Base-by-base conservation (phyloP, 2,888 invertebrate genomes). In the Carabus problematicus region DNA sequence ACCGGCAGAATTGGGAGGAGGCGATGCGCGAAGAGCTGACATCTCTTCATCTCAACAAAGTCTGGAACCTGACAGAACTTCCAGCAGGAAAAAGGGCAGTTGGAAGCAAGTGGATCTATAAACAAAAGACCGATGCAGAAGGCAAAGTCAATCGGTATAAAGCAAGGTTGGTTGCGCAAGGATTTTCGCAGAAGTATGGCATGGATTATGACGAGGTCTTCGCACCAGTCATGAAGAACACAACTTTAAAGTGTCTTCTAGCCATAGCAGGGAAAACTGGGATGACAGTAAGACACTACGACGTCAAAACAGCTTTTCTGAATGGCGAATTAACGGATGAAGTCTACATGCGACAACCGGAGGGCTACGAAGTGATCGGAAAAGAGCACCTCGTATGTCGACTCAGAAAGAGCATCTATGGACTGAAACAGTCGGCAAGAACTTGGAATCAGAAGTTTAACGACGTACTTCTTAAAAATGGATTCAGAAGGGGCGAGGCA, bases 241-340 rank as follows among this genome's bases (percentile, higher is more conserved):
- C 71, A 41, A 71, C 73, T 7, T 71, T 76, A n/a, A 63, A 74
- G 56, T 18, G 72, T 9, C 58, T 76, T 16, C 56, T 73, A 40
- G 59, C 72, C 8, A 12, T 72, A 2, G 62, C 70, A 14, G 68
- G 59, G n/a, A 54, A 72, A 62, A 54, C 68, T 63, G 55, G 66
- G 39, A 19, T 68, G 29, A 18, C 3, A n/a, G 42, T 68, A 3
- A 6, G 11, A n/a, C 68, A 68, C 12, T 61, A 40, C 41, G 68
- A 68, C 52, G 42, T 49, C 11, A 68, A 49, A 16, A 62, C 61
- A 14, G 69, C 69, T 11, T 69, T 69, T 16, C 55, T 69, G 8
- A 62, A 69, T 54, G 69, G 55, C 8, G 40, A 69, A 8, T 39
- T 69, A 19, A 12, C 16, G 16, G 60, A 68, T 43, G 54, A 47